Base-by-base conservation (phyloP, 2,797 vertebrate genomes). In the Hozukius guyotensis region DNA sequence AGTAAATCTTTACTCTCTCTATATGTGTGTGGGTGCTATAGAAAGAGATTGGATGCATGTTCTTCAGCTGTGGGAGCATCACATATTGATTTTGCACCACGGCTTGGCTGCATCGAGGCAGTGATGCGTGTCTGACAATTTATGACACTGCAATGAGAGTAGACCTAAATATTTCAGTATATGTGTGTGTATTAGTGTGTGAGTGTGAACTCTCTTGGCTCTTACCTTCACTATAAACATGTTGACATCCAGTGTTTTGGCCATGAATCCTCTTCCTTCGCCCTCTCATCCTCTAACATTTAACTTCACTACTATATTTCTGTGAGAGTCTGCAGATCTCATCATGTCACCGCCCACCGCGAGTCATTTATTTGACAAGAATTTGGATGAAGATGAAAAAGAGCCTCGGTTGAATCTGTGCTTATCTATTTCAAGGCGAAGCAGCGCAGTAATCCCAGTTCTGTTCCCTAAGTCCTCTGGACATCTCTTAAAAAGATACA, bases 1-100 rank as follows among this genome's bases (percentile, higher is more conserved):
- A 74, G 72, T 64, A 83, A 80, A 71, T 70, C 34, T 42, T 63
- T 31, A 32, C 65, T 59, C 16, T 74, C 8, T 70, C 29, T 53
- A 22, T 55, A n/a, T 81, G 32, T 57, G 34, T 66, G 27, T 57
- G 27, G 60, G 11, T 14, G 36, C 25, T 80, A 24, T 49, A 74
- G 60, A 13, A 72, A 55, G 16, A 75, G 22, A 53, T 22, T 68
- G 67, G 64, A 72, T 79, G 52, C 65, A 78, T 82, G 67, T 87
- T 82, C 18, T 57, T 67, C 29, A 57, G 62, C 80, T 16, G 42
- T 63, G 36, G 68, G 38, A 85, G 42, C 75, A 78, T 83, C 81
- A 84, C 68, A 11, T 84, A 91, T 93, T 89, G 93, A 95, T 93
- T 93, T 88, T 79, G 81, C 72, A 79, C 60, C 77, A 22, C 72